Evolutionary conservation across 2,797 vertebrate species (phyloP).

Genomic region (Cryptoprocta ferox): DNA sequence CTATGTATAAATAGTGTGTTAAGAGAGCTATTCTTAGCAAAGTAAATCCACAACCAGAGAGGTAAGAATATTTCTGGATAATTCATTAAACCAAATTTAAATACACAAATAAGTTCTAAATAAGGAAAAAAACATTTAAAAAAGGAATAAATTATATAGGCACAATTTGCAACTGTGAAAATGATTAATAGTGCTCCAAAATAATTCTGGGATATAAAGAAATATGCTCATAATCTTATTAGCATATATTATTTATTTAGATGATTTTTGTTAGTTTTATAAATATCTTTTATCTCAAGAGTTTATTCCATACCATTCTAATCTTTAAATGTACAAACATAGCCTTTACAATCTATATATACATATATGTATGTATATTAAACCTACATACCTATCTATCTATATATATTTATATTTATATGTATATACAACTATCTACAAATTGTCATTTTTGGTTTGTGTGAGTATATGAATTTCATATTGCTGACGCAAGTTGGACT

Average conservation of each 20-base stretch:
- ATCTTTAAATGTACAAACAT: not conserved
- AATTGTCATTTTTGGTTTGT: not conserved
- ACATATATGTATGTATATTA: too few species aligned
- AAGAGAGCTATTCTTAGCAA: not conserved
- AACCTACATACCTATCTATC: too few species aligned
- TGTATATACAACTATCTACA: not conserved
- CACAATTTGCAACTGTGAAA: not conserved
- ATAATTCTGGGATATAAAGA: not conserved
- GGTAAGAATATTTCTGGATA: not conserved
- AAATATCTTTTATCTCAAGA: not conserved
- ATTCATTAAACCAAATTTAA: not conserved
- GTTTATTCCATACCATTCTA: not conserved
- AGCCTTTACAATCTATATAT: not conserved
- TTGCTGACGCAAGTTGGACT: not conserved
- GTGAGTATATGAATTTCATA: not conserved
- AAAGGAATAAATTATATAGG: not conserved
- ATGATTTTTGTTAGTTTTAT: not conserved
- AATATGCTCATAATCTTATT: not conserved
- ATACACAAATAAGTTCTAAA: not conserved
- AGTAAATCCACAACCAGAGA: not conserved
- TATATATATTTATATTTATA: too few species aligned
- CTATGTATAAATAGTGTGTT: not conserved
- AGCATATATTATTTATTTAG: not conserved
- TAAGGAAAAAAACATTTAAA: not conserved
- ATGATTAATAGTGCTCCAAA: not conserved